Base-by-base conservation (phyloP, 2,113 vertebrate genomes). In the Brienomyrus brachyistius region DNA sequence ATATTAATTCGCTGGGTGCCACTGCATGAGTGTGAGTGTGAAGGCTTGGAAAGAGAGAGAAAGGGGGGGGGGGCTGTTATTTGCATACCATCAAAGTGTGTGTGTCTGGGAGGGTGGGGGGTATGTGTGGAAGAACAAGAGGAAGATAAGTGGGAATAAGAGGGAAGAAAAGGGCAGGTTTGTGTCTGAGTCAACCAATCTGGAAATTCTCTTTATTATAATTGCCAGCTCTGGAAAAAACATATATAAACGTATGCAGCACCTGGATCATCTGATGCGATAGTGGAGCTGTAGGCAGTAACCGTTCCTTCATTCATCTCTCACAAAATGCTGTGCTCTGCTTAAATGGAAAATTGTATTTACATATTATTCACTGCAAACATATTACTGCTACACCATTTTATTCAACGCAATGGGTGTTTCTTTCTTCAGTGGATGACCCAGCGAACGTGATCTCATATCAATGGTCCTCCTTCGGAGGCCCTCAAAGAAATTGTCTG, bases 321-420 rank as follows among this genome's bases (percentile, higher is more conserved):
- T 56, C 85, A 86, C 4, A 54, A 51, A 87, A 87, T 31, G 21
- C 27, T 56, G 51, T 40, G 85, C 85, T 35, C 15, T 17, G 27
- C n/a, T 87, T 54, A 52, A 54, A 87, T 54, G 48, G 88, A 92
- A 56, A 91, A 91, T 77, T 90, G 11, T 93, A 95, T 95, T 95
- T 95, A 93, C 92, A 94, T 94, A 94, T 94, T 93, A 94, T 95
- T 56, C 93, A 94, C 94, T 93, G 93, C 93, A 92, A 90, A 92
- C 91, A 94, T 91, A 92, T 95, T 93, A 94, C 93, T 92, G 94
- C 90, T 91, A 91, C 92, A 92, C 90, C 91, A 88, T 92, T 23
- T 50, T 17, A 11, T 9, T 45, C 50, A 87, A 54, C 52, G 40
- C 35, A 87, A n/a, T 21, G 40, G 15, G 3, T 50, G 50, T 88